Evolutionary conservation across 2,888 invertebrate species (phyloP).

Genomic region (Cosmia pyralina): DNA sequence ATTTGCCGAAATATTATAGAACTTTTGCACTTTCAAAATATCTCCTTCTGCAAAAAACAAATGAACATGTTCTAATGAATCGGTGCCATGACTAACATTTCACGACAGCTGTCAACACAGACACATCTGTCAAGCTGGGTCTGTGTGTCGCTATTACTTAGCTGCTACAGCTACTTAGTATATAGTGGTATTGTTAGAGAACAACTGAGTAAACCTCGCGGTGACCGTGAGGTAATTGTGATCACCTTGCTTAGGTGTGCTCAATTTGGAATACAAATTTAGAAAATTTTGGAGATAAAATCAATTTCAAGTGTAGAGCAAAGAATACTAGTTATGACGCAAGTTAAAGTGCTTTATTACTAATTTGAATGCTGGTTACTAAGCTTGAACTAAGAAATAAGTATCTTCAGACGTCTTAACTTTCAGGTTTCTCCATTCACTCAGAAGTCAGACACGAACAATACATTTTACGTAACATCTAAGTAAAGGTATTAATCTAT

Average conservation of each 20-base stretch:
- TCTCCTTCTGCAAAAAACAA: not conserved
- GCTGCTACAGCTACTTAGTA: not conserved
- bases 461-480: conserved; percentile 27
- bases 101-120: conserved; percentile 3
- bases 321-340: not conserved
- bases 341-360: not conserved
- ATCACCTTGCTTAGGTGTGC: not conserved
- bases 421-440: not conserved
- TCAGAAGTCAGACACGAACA: not conserved
- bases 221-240: conserved; percentile 1
- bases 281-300: not conserved
- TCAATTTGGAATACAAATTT: not conserved
- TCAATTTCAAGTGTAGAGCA: not conserved
- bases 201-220: conserved; percentile 7
- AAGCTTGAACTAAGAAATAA: too few species aligned
- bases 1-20: not conserved
- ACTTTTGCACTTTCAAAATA: not conserved
- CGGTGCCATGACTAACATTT: not conserved
- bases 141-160: not conserved
- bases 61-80: conserved; percentile 1
- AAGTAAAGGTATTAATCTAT: conserved; percentile 7
- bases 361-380: not conserved
- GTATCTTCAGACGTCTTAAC: conserved; percentile 3
- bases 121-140: conserved; percentile 19
- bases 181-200: conserved; percentile 11